Percentiles rank a stretch among this genome's conserved stretches.
These are phyloP conservation scores for Argyrosomus regius DNA, from an alignment of 2,797 vertebrate genomes.

Conservation along the genomic window DNA sequence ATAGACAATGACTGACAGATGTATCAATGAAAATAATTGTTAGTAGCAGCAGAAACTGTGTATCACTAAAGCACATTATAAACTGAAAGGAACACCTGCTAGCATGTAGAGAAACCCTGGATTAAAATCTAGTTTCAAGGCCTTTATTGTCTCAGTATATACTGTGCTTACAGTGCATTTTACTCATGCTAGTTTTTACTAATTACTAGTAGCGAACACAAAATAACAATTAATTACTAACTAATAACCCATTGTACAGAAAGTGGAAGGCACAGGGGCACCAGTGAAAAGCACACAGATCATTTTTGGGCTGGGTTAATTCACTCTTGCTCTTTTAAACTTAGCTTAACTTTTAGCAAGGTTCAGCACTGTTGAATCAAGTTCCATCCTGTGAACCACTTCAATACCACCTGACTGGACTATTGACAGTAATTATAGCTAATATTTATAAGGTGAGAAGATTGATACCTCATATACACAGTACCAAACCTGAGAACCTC, in stretches of 20 bases:
- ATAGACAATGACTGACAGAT: neutral
- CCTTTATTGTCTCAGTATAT: too few species aligned
- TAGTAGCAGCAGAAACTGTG: too few species aligned
- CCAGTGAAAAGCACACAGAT: neutral
- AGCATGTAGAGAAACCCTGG: too few species aligned
- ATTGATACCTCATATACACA: neutral
- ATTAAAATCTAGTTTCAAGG: too few species aligned
- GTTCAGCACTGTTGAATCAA: neutral
- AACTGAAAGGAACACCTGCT: neutral
- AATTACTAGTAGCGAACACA: neutral
- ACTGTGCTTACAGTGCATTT: too few species aligned
- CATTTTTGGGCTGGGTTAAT: neutral
- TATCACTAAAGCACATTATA: neutral
- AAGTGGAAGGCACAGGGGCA: neutral
- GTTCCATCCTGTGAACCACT: neutral
- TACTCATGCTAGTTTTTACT: too few species aligned
- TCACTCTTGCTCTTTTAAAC: neutral
- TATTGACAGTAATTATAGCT: neutral
- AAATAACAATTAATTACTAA: neutral
- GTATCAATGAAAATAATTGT: too few species aligned
- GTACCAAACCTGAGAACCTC: neutral
- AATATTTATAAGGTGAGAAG: neutral
- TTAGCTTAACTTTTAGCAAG: neutral
- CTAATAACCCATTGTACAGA: neutral
- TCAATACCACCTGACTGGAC: neutral